Conservation (phyloP, 2,113 vertebrate genomes). For the Haliaeetus leucogaster region DNA sequence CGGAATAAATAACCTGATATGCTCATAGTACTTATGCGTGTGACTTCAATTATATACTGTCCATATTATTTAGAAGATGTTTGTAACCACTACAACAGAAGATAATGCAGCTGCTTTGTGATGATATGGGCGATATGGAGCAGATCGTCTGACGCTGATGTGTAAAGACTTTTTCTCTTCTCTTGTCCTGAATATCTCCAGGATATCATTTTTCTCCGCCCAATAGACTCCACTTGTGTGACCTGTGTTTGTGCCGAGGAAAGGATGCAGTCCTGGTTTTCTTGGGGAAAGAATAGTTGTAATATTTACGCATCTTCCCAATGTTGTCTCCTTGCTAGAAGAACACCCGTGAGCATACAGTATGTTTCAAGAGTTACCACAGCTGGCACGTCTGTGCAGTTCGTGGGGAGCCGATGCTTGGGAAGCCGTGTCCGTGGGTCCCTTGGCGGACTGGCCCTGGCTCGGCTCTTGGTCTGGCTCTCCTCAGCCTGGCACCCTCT, state of each 20-base stretch:
- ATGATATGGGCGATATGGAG: background rate
- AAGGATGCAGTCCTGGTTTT: background rate
- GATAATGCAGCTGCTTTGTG: background rate
- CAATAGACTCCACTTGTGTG: background rate
- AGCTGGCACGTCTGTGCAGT: background rate
- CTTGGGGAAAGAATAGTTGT: background rate
- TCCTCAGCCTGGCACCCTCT: background rate
- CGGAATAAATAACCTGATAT: background rate
- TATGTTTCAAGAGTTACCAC: background rate
- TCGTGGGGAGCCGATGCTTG: background rate
- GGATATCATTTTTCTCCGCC: background rate
- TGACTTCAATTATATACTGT: background rate
- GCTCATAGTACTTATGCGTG: fast-evolving
- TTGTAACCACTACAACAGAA: background rate
- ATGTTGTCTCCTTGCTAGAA: background rate
- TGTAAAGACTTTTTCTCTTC: background rate
- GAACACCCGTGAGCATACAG: fast-evolving
- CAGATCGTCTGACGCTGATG: background rate
- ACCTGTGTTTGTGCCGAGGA: background rate
- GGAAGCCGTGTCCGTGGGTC: background rate
- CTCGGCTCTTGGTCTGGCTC: background rate
- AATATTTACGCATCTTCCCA: background rate
- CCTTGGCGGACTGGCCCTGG: fast-evolving
- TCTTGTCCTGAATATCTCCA: background rate
- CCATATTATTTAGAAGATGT: background rate